Base-by-base conservation (phyloP, 2,888 invertebrate species). In the Elgonia sp. region DNA sequence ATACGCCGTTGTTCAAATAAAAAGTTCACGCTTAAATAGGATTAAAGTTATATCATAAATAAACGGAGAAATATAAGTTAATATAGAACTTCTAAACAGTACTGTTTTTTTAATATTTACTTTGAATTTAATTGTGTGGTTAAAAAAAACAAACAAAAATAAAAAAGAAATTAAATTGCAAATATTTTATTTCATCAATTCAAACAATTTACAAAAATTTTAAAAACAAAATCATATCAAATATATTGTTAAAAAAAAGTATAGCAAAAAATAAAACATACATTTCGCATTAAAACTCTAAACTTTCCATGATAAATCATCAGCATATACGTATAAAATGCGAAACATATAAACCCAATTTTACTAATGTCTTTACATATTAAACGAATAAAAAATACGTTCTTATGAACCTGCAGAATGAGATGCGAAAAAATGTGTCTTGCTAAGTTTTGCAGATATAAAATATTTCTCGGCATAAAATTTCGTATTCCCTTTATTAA, bases 401-500 rank as follows among this genome's bases (percentile, higher is more conserved):
- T 76, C 53, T 81, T 69, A 75, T 50, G 70, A 69, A 67, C 21
- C 80, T 46, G 57, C 20, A 46, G 46, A 57, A 79, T 57, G 39
- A 65, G 70, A 77, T 63, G 72, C 53, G 72, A 79, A 79, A 84
- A 84, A 79, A 72, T 69, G 84, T 40, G 46, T 37, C 37, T 55
- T 55, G 77, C 46, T 16, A 65, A 85, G 55, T 77, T 86, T 57
- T 21, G 70, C 76, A 21, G 75, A 70, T 67, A 39, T 82, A 86
- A 82, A 83, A 86, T 86, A 82, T 65, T 83, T 42, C 60, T 57
- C 67, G 37, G 63, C 76, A 86, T 86, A 81, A 86, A 86, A 85
- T 73, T 86, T 81, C 76, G 86, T 86, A 81, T 86, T 63, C 81
- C 76, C 46, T 86, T 86, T 82, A 86, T 86, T 77, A 84, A 87